phyloP scores from a whole-genome alignment of 2,113 vertebrate species.

The Microtus richardsoni region DNA sequence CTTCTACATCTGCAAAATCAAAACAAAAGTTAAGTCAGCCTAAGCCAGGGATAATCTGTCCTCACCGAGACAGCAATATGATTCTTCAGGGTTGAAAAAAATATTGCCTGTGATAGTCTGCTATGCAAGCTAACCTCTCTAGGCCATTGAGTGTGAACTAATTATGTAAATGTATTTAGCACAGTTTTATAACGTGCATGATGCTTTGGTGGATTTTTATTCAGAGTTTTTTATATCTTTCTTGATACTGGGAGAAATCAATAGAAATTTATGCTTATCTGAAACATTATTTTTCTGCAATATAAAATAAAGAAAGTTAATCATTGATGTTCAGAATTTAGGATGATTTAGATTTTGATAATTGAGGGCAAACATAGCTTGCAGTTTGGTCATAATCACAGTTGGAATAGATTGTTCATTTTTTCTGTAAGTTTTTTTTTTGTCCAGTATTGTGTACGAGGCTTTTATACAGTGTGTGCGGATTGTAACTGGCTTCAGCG shows the following conservation, averaged over 20 bases:
- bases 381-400: not conserved
- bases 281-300: not conserved
- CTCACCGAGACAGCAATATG: rapidly evolving
- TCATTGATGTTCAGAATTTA: not conserved
- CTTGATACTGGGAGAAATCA: not conserved
- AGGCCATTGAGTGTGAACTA: not conserved
- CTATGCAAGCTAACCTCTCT: not conserved
- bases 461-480: rapidly evolving
- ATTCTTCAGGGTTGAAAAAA: not conserved
- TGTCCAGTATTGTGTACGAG: too few species aligned
- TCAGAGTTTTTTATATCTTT: not conserved
- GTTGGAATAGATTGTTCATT: not conserved
- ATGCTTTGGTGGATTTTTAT: not conserved
- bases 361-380: not conserved
- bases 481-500: rapidly evolving
- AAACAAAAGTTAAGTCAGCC: too few species aligned
- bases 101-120: not conserved
- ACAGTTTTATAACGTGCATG: not conserved
- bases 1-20: not conserved
- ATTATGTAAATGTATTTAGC: not conserved
- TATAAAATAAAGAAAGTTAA: not conserved
- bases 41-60: too few species aligned
- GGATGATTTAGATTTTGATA: not conserved
- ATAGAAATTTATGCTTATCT: not conserved
- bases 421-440: not conserved